Percentiles rank a stretch among this genome's conserved stretches.
These are phyloP conservation scores for Eptesicus fuscus DNA, from an alignment of 2,113 vertebrate species.

Conservation along the genomic window DNA sequence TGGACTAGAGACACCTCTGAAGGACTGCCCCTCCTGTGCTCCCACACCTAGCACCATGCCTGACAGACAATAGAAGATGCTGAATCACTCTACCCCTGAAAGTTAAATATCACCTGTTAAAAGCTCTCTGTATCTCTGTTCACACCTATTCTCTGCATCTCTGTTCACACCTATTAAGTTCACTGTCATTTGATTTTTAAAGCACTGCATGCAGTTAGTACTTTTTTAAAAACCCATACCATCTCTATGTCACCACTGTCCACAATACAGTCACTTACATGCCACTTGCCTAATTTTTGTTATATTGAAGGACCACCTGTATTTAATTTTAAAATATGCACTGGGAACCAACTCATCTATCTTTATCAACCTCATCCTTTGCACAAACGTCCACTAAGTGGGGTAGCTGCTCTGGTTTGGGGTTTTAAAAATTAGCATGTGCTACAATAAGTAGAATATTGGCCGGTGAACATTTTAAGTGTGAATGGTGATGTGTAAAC, in stretches of 20 bases:
- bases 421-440: not conserved
- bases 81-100: not conserved
- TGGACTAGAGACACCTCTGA: not conserved
- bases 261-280: not conserved
- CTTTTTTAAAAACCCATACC: not conserved
- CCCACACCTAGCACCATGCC: fast-evolving
- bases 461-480: not conserved
- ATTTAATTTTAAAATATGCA: not conserved
- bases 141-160: not conserved
- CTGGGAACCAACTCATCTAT: not conserved
- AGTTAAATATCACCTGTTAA: not conserved
- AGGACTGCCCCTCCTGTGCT: not conserved
- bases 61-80: fast-evolving
- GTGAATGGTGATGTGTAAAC: not conserved
- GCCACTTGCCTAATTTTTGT: not conserved
- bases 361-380: not conserved
- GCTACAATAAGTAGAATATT: not conserved
- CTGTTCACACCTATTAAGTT: not conserved
- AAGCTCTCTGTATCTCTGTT: not conserved
- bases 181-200: not conserved
- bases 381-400: not conserved
- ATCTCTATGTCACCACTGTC: not conserved
- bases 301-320: not conserved
- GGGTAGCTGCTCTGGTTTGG: not conserved
- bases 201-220: fast-evolving